A percentile compares a stretch with the other conserved stretches of the same genome.
These are phyloP conservation scores for Spea bombifrons DNA, from an alignment of 2,113 vertebrate genomes.

Conservation along the genomic window DNA sequence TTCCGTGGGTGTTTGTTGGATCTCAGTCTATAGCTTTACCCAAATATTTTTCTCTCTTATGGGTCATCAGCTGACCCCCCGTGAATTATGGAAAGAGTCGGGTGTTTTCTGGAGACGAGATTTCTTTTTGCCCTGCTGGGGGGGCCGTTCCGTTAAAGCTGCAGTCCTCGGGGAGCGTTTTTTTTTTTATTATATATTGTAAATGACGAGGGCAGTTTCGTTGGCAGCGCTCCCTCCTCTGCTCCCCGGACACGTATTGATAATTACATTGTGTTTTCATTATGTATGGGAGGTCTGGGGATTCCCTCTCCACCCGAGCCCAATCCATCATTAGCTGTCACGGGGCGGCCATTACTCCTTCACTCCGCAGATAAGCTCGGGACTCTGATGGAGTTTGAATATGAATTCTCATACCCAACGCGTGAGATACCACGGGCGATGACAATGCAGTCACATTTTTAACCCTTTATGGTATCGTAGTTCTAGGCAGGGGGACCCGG, in stretches of 20 bases:
- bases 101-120: too few relatives aligned
- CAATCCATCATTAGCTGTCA: slow-evolving; percentile 40
- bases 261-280: slow-evolving; percentile 47
- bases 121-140: too few relatives aligned
- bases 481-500: neutral
- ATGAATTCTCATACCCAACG: neutral
- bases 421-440: neutral
- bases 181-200: neutral
- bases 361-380: slow-evolving; percentile 9
- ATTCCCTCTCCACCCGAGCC: slow-evolving; percentile 34
- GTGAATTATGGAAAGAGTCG: too few relatives aligned
- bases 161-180: neutral
- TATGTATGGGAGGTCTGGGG: slow-evolving; percentile 41
- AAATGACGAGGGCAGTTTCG: slow-evolving; percentile 20
- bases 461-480: neutral
- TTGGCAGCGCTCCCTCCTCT: neutral
- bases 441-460: neutral
- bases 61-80: too few relatives aligned
- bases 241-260: slow-evolving; percentile 25
- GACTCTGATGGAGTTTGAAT: slow-evolving; percentile 26
- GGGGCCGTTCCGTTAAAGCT: too few relatives aligned
- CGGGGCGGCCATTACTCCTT: slow-evolving; percentile 10
- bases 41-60: too few relatives aligned
- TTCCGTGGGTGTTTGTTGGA: too few relatives aligned
- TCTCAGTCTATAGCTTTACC: too few relatives aligned